A percentile compares a stretch with the other conserved stretches of the same genome.
phyloP scores from a whole-genome alignment of 2,888 invertebrate genomes.

The Erynnis tages region DNA sequence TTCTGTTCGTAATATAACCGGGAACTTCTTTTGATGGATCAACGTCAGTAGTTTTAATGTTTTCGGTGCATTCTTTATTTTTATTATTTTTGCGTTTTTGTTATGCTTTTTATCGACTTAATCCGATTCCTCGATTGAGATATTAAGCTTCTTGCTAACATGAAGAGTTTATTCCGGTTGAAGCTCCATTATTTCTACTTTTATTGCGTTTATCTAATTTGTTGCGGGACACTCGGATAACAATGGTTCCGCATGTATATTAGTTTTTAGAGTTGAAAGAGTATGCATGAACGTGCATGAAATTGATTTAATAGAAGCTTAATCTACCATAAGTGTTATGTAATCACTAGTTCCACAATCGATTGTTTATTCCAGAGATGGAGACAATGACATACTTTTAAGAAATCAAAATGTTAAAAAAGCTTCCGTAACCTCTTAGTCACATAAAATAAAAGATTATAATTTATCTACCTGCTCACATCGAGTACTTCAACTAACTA shows the following conservation, averaged over 20 bases:
- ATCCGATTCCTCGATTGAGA: conserved; percentile 8
- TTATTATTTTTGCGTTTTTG: not conserved
- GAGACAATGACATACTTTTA: not conserved
- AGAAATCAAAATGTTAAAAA: conserved; percentile 6
- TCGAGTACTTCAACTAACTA: conserved; percentile 37
- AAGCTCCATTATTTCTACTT: no score
- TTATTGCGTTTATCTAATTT: no score
- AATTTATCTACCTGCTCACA: conserved; percentile 18
- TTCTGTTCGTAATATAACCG: conserved; percentile 35
- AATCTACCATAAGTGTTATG: no score
- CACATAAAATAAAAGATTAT: conserved; percentile 20
- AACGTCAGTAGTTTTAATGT: conserved; percentile 47
- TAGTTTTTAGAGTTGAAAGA: no score
- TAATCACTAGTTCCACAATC: no score
- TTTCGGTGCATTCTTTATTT: conserved; percentile 28
- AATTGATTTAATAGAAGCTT: no score
- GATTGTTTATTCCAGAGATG: no score
- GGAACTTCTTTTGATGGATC: conserved; percentile 49
- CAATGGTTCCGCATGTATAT: no score
- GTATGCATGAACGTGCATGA: no score
- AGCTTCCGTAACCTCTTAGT: conserved; percentile 9
- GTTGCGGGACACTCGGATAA: no score
- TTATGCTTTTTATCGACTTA: conserved; percentile 1
- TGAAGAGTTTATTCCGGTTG: not conserved
- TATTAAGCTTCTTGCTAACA: conserved; percentile 1